Evolutionary conservation across 1,140 invertebrate species (phyloP), one percentile per base, ranked within the genome.

Genomic region (Galleria mellonella): DNA sequence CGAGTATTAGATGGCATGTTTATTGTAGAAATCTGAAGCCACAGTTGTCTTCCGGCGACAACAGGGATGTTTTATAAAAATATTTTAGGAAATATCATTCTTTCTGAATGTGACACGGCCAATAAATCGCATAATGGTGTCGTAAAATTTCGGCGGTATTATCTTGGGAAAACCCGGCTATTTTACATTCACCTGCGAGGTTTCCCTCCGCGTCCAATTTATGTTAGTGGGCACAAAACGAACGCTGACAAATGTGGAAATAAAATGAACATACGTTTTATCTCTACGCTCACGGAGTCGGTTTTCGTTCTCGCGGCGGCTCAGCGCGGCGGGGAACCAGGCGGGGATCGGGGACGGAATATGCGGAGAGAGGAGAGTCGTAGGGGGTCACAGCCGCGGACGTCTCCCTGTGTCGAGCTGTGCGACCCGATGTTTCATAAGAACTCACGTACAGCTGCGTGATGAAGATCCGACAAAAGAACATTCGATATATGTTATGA

Each of bases 221-320:
- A 84, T 83, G 81, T 84, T 84, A 84, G 77, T 83, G 76, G 74
- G 81, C 73, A 81, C 81, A 81, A 81, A 83, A 83, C 81, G 81
- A 83, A 84, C 71, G 78, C 78, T 84, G 81, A 84, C 81, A 84
- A 84, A 84, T 83, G 78, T 75, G 70, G 71, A 84, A 84, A 84
- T 81, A 83, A 84, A 84, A 84, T 81, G 78, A 83, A 81, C 79
- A 79, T 73, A 78, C 74, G 78, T 81, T 85, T 83, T 83, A 83
- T 81, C 73, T 83, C 58, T 67, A 71, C 68, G 62, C 55, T 70
- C 62, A 55, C 57, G 62, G 68, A 73, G 67, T 75, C 70, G 67
- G 72, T 66, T 76, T 72, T 71, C 62, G 58, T 52, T 56, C 65
- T 58, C 55, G 58, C 54, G 46, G 55, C 45, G 48, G 42, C 17